Evolutionary conservation across 1,140 invertebrate species (phyloP).

Genomic region (Ctenoplectra terminalis): DNA sequence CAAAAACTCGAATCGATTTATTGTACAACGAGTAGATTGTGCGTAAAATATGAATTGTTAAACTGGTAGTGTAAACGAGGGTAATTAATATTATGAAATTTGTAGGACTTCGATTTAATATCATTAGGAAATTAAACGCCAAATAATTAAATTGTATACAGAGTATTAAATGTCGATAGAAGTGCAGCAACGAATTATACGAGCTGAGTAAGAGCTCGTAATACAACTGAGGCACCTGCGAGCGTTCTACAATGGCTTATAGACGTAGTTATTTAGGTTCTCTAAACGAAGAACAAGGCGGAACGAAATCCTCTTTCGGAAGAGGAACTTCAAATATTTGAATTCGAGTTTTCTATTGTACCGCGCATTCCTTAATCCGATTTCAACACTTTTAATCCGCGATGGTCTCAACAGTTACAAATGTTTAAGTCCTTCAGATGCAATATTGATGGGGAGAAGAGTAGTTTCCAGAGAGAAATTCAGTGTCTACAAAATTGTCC

Average conservation of each 20-base stretch:
- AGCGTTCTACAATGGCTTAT: not conserved
- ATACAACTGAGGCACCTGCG: not conserved
- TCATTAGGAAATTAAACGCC: conserved; percentile 5
- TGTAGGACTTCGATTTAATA: not conserved
- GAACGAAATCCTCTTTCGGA: conserved; percentile 1
- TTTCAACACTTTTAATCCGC: conserved; percentile 19
- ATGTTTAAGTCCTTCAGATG: not conserved
- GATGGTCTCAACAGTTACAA: not conserved
- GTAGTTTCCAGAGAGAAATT: not conserved
- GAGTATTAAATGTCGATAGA: conserved; percentile 14
- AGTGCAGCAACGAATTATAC: not conserved
- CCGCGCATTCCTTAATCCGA: conserved; percentile 5
- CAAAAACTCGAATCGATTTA: too few relatives aligned
- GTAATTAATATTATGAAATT: not conserved
- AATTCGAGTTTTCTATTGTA: conserved; percentile 58
- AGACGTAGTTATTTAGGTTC: conserved; percentile 11
- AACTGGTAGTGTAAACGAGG: too few relatives aligned
- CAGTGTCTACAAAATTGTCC: not conserved
- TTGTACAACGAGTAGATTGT: too few relatives aligned
- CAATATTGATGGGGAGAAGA: not conserved
- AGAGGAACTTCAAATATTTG: conserved; percentile 15
- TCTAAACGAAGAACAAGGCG: not conserved
- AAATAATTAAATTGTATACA: not conserved
- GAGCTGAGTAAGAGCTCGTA: not conserved
- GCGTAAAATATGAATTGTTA: too few relatives aligned